Percentiles rank a stretch among this genome's conserved stretches.
Conservation (phyloP, 1,140 invertebrate genomes). For the Zophobas atratus region DNA sequence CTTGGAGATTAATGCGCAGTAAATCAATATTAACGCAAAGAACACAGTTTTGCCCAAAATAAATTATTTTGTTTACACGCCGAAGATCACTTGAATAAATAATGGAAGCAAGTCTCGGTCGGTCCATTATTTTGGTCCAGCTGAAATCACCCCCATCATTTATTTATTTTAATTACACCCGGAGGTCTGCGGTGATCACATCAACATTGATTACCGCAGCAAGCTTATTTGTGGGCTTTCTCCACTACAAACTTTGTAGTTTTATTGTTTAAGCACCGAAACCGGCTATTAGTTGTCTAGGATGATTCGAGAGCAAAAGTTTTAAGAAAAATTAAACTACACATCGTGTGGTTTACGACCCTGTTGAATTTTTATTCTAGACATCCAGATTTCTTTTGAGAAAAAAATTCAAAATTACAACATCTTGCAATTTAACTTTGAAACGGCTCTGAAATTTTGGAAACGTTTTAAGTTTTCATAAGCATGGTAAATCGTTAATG, state of each 20-base stretch:
- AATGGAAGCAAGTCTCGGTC: constrained; percentile 7
- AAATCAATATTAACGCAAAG: background rate
- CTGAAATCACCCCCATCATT: constrained; percentile 26
- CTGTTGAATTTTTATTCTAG: too few relatives aligned
- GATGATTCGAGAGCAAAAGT: too few relatives aligned
- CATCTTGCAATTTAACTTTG: too few relatives aligned
- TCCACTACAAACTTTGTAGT: constrained; percentile 4
- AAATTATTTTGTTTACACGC: constrained; percentile 22
- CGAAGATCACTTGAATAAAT: constrained; percentile 28
- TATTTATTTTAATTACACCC: constrained; percentile 41
- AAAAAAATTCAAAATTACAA: too few relatives aligned
- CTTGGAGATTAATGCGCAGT: background rate
- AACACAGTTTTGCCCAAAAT: background rate
- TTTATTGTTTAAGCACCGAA: background rate
- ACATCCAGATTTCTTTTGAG: too few relatives aligned
- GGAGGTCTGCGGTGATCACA: constrained; percentile 23
- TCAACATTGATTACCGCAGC: constrained; percentile 22
- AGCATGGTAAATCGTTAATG: too few relatives aligned
- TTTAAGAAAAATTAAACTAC: too few relatives aligned
- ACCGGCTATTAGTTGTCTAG: background rate
- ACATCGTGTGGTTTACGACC: too few relatives aligned
- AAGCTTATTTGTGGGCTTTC: constrained; percentile 1
- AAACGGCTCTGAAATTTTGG: too few relatives aligned
- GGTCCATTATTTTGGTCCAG: constrained; percentile 30
- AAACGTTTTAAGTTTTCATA: too few relatives aligned